A percentile compares a stretch with the other conserved stretches of the same genome.
Conservation (phyloP, 2,797 vertebrate genomes). For the Acanthopagrus latus region DNA sequence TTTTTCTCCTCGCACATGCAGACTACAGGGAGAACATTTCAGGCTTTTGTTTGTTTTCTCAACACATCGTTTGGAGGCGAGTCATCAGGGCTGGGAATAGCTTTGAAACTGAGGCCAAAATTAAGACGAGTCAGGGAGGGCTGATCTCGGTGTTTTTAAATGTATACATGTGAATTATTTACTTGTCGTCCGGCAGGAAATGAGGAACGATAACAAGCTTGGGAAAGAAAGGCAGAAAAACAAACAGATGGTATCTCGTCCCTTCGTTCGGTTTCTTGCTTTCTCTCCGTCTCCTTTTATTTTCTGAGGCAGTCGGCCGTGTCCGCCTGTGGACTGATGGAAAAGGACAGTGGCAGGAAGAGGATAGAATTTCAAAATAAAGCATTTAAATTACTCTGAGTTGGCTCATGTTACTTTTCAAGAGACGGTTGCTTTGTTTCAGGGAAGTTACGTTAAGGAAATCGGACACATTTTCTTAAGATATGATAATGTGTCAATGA, state of each 20-base stretch:
- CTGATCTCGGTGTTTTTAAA: constrained; percentile 69
- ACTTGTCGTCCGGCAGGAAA: constrained; percentile 83
- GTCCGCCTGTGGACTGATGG: constrained; percentile 11
- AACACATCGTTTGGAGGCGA: constrained; percentile 59
- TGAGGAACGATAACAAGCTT: constrained; percentile 84
- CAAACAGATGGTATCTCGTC: constrained; percentile 79
- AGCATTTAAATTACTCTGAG: constrained; percentile 12
- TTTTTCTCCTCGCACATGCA: constrained; percentile 28
- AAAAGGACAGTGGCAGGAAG: constrained; percentile 10
- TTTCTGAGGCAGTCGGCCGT: constrained; percentile 18
- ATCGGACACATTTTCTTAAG: too few relatives aligned
- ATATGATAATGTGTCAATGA: too few relatives aligned
- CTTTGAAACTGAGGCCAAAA: constrained; percentile 74
- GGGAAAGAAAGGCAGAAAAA: constrained; percentile 84
- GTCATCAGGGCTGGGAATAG: constrained; percentile 62
- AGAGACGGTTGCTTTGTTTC: background rate
- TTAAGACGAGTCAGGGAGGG: constrained; percentile 56
- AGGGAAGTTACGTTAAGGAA: too few relatives aligned
- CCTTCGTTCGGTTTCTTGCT: constrained; percentile 46
- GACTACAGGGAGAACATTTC: constrained; percentile 59
- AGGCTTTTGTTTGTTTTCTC: constrained; percentile 68
- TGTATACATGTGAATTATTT: constrained; percentile 82
- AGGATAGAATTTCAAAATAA: constrained; percentile 12
- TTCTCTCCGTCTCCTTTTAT: constrained; percentile 45
- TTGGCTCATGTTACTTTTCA: constrained; percentile 1